Evolutionary conservation across 1,140 invertebrate genomes (phyloP).

Genomic region (Conus betulinus): DNA sequence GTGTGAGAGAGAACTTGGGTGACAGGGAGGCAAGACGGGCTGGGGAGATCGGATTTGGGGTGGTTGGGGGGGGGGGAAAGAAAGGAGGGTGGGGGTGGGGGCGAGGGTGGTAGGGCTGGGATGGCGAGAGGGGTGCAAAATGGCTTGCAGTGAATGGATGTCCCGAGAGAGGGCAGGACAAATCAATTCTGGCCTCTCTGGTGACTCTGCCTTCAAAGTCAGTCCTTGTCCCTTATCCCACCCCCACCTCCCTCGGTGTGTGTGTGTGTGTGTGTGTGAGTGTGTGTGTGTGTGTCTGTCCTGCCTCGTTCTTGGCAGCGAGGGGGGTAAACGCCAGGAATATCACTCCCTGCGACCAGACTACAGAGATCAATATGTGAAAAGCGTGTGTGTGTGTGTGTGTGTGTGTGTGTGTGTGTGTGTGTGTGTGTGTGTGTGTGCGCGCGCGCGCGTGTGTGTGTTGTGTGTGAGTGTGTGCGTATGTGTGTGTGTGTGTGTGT

Average conservation of each 20-base stretch:
- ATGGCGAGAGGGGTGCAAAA: background rate
- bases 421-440: background rate
- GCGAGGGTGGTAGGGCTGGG: background rate
- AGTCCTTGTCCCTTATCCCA: background rate
- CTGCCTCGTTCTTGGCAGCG: too few species aligned
- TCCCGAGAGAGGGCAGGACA: constrained; percentile 11
- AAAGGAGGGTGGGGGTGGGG: background rate
- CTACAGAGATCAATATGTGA: too few species aligned
- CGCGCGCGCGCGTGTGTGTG: too few species aligned
- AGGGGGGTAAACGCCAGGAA: too few species aligned
- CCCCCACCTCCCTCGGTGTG: background rate
- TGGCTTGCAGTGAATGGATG: background rate
- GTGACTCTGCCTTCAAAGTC: background rate
- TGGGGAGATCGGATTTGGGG: background rate
- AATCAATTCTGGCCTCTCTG: background rate
- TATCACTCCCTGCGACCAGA: too few species aligned
- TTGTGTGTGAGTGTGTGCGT: background rate
- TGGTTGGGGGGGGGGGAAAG: background rate
- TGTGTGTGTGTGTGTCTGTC: background rate
- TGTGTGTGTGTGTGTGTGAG: background rate
- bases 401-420: constrained; percentile 7
- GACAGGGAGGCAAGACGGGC: background rate
- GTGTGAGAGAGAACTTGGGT: background rate
- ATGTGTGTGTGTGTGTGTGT: constrained; percentile 1
- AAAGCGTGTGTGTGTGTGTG: background rate